These are phyloP conservation scores for Decapterus maruadsi DNA, from an alignment of 2,797 vertebrate species.

Conservation along the genomic window DNA sequence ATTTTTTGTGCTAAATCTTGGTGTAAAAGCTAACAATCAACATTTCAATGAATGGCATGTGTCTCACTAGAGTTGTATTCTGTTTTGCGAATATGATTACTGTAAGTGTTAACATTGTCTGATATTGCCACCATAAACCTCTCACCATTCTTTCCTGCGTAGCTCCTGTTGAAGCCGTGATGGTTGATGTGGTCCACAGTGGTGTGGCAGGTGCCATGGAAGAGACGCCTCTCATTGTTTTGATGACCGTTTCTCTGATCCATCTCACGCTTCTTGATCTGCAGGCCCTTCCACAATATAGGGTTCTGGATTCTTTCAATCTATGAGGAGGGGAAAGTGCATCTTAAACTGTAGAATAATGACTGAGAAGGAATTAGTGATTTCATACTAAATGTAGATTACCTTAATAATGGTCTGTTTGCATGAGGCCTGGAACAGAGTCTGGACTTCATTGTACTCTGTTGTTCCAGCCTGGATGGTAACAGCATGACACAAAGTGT, in stretches of 20 bases:
- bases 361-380: not conserved
- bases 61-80: not conserved
- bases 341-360: not conserved
- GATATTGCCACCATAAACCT: not conserved
- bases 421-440: slow-evolving; percentile 80
- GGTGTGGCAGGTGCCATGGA: slow-evolving; percentile 88
- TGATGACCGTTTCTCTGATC: slow-evolving; percentile 84
- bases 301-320: slow-evolving; percentile 93
- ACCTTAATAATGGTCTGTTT: slow-evolving; percentile 81
- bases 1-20: not conserved
- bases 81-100: not conserved
- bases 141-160: slow-evolving; percentile 93
- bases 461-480: slow-evolving; percentile 49
- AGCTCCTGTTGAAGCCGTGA: slow-evolving; percentile 92
- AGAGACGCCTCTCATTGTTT: slow-evolving; percentile 88
- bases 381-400: not conserved
- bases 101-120: not conserved
- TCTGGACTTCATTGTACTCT: slow-evolving; percentile 81
- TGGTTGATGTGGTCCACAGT: slow-evolving; percentile 81
- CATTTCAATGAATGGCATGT: not conserved
- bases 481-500: slow-evolving; percentile 49
- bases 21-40: not conserved
- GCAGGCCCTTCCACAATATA: slow-evolving; percentile 87
- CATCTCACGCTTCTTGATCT: slow-evolving; percentile 85
- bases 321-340: slow-evolving; percentile 68